These are phyloP conservation scores for Anarrhichthys ocellatus DNA, from an alignment of 2,113 vertebrate species.

Conservation along the genomic window DNA sequence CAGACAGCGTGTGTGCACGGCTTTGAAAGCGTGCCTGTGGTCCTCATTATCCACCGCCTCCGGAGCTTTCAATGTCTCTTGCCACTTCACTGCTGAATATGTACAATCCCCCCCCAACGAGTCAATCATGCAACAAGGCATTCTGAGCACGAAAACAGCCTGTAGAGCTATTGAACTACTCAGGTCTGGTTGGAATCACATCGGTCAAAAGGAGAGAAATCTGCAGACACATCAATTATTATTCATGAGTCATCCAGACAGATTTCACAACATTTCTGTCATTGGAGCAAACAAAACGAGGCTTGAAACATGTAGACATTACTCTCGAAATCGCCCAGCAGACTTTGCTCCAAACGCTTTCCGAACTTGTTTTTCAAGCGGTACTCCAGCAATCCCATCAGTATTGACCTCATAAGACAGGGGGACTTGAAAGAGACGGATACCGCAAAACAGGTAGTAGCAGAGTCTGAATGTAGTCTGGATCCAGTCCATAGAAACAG, in stretches of 20 bases:
- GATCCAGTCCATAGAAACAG: neutral
- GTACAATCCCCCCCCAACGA: neutral
- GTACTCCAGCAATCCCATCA: neutral
- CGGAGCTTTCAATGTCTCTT: neutral
- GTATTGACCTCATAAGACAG: neutral
- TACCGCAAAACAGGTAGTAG: neutral
- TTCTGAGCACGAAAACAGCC: conserved; percentile 4
- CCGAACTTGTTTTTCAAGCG: neutral
- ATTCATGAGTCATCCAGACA: neutral
- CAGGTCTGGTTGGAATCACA: neutral
- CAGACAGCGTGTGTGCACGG: neutral
- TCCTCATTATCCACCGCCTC: neutral
- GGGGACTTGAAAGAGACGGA: neutral
- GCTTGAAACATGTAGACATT: neutral
- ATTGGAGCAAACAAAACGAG: neutral
- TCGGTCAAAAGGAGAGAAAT: neutral
- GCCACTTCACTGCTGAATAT: conserved; percentile 24
- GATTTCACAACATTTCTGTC: neutral
- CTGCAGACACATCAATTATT: neutral
- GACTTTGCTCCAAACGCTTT: neutral
- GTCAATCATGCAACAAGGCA: neutral
- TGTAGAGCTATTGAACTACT: neutral
- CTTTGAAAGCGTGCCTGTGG: neutral
- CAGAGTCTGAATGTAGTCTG: neutral
- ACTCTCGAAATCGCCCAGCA: neutral